Evolutionary conservation across 1,140 invertebrate genomes (phyloP), one percentile per base, ranked within the genome.

Genomic region (Calephelis virginiensis): DNA sequence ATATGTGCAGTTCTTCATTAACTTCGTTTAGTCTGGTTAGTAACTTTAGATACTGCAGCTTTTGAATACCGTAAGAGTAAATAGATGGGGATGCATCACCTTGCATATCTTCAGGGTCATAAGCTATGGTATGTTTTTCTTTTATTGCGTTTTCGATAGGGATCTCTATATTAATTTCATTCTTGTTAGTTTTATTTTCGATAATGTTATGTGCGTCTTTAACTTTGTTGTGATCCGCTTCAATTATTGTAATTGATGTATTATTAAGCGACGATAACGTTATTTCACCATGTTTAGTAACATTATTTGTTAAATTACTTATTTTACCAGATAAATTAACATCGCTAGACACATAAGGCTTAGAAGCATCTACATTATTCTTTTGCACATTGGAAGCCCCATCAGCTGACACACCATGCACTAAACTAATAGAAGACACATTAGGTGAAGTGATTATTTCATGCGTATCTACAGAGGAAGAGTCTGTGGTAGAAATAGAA

Each of bases 381-480:
- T 77, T 71, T 67, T 72, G 70, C 67, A 70, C 50, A 63, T 69
- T 72, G 70, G 69, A 68, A 59, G 70, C 72, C 61, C 66, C 70
- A 67, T 72, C 71, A 48, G 78, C 67, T 65, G 78, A 77, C 79
- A 86, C 86, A 83, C 85, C 90, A 92, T 92, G 88, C 90, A 86
- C 76, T 83, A 87, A 84, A 84, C 83, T 88, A 86, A 77, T 68
- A 88, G 82, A 82, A 75, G 80, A 83, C 70, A 83, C 72, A 82
- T 79, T 77, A 83, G 85, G 77, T 64, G 82, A 80, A 81, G 83
- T 88, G 78, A 81, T 80, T 80, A 82, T 74, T 69, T 90, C 89
- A 91, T 91, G 89, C 89, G 89, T 76, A 81, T 85, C 83, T 87
- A 85, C 82, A 81, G 76, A 74, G 76, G 83, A 85, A 85, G 84